Evolutionary conservation across 30 jellyfish, hydroid and myxozoan species (phyloP).

Genomic region (Aurelia aurita): DNA sequence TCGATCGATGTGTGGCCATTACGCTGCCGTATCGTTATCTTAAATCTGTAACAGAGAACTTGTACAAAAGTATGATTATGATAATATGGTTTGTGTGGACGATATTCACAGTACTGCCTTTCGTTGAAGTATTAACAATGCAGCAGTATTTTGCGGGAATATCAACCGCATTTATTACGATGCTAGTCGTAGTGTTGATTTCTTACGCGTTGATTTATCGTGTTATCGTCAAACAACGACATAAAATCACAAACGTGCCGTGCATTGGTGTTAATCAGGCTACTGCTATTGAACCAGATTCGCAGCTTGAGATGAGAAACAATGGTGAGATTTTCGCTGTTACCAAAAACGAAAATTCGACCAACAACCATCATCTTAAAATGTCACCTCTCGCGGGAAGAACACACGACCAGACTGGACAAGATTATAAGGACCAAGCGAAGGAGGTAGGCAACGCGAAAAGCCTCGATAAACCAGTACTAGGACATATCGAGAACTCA

Average conservation of each 20-base stretch:
- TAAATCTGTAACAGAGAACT: neutral
- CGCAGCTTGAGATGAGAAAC: neutral
- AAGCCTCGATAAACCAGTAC: neutral
- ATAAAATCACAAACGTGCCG: constrained; percentile 34
- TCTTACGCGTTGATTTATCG: constrained; percentile 59
- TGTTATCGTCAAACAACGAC: constrained; percentile 44
- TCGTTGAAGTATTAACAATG: constrained; percentile 31
- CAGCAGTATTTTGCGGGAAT: constrained; percentile 49
- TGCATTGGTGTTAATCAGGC: neutral
- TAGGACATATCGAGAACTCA: neutral
- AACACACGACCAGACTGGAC: neutral
- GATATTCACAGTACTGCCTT: constrained; percentile 48
- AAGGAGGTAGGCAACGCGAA: neutral
- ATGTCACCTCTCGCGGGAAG: neutral
- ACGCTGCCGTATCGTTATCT: constrained; percentile 58
- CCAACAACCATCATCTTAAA: neutral
- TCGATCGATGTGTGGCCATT: constrained; percentile 64
- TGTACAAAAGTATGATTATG: constrained; percentile 1
- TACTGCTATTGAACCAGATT: neutral
- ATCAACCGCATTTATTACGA: constrained; percentile 17
- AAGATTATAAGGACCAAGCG: neutral
- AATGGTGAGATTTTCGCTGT: neutral
- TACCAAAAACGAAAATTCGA: neutral
- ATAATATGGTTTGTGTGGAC: constrained; percentile 44
- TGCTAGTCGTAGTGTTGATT: constrained; percentile 15